These are phyloP conservation scores for Phalloptychus januarius DNA, from an alignment of 2,797 vertebrate species.

Conservation along the genomic window DNA sequence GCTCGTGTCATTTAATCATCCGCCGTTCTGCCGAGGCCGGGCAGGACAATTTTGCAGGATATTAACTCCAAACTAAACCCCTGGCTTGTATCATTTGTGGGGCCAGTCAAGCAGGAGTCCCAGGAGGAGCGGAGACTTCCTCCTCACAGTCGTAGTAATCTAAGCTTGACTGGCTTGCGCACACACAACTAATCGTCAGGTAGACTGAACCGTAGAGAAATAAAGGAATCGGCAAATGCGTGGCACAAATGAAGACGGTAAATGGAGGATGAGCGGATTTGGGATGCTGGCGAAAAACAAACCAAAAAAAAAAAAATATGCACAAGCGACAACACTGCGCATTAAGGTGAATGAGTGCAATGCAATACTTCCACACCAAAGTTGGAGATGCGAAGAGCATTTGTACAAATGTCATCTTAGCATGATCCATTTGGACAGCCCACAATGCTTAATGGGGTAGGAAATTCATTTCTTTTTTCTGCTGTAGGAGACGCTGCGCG, in stretches of 20 bases:
- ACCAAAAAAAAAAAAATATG: conserved; percentile 31
- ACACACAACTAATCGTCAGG: conserved; percentile 67
- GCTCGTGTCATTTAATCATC: conserved; percentile 87
- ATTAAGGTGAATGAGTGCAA: conserved; percentile 2
- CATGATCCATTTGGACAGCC: conserved; percentile 73
- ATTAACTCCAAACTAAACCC: conserved; percentile 88
- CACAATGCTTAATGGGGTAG: conserved; percentile 78
- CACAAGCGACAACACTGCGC: conserved; percentile 8
- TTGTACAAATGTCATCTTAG: conserved; percentile 71
- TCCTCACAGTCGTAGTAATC: conserved; percentile 80
- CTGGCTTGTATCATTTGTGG: conserved; percentile 87
- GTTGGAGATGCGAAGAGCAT: conserved; percentile 69
- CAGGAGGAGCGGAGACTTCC: conserved; percentile 79
- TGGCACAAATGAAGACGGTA: conserved; percentile 52
- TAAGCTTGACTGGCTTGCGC: conserved; percentile 74
- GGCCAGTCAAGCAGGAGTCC: conserved; percentile 86
- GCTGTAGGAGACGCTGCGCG: conserved; percentile 67
- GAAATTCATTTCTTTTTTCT: conserved; percentile 75
- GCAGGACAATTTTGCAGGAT: conserved; percentile 89
- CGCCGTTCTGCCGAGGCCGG: conserved; percentile 80
- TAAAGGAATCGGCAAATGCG: conserved; percentile 73
- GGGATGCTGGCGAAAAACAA: conserved; percentile 44
- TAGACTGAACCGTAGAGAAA: conserved; percentile 76
- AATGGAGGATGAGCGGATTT: conserved; percentile 42
- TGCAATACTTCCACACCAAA: conserved; percentile 37